These are phyloP conservation scores for Promerops cafer DNA, from an alignment of 2,113 vertebrate species.

Conservation along the genomic window DNA sequence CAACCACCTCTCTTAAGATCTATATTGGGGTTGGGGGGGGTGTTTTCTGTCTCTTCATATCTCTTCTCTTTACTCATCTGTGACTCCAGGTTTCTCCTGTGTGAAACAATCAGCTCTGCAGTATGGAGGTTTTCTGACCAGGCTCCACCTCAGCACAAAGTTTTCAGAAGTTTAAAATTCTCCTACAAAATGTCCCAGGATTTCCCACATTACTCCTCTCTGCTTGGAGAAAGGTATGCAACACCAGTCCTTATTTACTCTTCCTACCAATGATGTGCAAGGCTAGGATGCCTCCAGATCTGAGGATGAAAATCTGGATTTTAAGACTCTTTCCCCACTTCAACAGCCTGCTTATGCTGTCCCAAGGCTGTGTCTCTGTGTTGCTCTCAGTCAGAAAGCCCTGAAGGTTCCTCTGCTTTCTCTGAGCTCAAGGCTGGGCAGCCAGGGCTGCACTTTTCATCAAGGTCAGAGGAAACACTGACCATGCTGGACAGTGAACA, in stretches of 20 bases:
- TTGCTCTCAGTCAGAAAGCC: neutral
- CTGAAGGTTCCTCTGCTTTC: neutral
- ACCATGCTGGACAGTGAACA: neutral
- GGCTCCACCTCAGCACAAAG: neutral
- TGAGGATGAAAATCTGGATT: neutral
- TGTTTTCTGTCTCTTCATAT: neutral
- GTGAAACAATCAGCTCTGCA: neutral
- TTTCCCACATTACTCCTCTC: neutral
- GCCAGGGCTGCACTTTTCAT: neutral
- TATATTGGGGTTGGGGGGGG: fast-evolving
- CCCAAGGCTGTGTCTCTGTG: neutral
- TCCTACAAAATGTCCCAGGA: neutral
- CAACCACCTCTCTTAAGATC: neutral
- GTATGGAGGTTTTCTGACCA: neutral
- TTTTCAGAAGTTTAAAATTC: neutral
- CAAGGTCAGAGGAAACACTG: neutral
- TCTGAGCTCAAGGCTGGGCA: neutral
- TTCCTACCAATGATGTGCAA: neutral
- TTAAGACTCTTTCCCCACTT: neutral
- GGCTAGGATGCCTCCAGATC: neutral
- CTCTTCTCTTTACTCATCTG: neutral
- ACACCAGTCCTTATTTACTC: neutral
- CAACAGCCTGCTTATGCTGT: neutral
- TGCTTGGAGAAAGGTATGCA: neutral
- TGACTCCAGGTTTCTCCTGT: neutral